Conservation (phyloP, 2,113 vertebrate species). For the Sclerurus mexicanus region DNA sequence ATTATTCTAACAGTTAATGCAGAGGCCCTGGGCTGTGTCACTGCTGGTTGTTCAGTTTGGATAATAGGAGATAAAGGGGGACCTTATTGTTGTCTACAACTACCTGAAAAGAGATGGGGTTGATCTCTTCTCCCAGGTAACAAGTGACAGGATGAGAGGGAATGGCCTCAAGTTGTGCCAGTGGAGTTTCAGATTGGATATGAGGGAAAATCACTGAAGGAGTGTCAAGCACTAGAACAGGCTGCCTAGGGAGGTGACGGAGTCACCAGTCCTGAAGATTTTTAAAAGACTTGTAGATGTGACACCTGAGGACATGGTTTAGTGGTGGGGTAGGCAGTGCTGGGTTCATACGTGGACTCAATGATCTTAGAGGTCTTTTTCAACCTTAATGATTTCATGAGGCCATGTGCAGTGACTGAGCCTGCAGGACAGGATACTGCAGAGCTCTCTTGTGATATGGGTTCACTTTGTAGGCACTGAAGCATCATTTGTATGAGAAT, state of each 20-base stretch:
- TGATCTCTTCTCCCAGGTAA: neutral
- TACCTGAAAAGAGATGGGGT: neutral
- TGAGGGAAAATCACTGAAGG: neutral
- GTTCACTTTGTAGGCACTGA: neutral
- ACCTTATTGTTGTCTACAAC: neutral
- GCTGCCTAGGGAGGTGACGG: neutral
- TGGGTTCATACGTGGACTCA: neutral
- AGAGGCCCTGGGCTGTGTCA: neutral
- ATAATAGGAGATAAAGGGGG: neutral
- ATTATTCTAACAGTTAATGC: neutral
- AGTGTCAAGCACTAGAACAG: neutral
- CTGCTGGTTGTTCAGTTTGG: neutral
- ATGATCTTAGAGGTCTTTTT: neutral
- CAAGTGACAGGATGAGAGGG: neutral
- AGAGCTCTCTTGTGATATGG: neutral
- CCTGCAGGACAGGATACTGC: neutral
- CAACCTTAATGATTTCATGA: neutral
- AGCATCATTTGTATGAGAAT: rapidly evolving
- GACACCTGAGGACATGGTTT: neutral
- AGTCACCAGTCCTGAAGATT: neutral
- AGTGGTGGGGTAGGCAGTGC: neutral
- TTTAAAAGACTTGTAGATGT: neutral
- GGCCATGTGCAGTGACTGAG: neutral
- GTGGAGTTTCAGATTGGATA: neutral
- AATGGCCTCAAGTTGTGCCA: neutral